Conservation (phyloP, 2,888 invertebrate genomes). For the Meteorus colon region DNA sequence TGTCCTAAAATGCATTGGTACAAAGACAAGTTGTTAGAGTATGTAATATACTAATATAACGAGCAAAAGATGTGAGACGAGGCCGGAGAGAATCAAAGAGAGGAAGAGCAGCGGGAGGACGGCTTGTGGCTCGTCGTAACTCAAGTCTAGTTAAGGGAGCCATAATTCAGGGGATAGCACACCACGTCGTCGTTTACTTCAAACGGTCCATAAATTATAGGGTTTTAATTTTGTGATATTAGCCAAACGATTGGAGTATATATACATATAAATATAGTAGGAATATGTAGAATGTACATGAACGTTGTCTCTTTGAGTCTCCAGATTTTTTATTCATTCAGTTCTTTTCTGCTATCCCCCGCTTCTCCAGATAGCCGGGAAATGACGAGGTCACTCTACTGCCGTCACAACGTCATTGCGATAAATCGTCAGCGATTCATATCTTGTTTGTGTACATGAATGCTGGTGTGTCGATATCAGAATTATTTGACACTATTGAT, state of each 20-base stretch:
- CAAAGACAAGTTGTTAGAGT: constrained; percentile 4
- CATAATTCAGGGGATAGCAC: constrained; percentile 72
- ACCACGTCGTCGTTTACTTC: constrained; percentile 69
- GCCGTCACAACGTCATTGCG: neutral
- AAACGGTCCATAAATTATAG: constrained; percentile 71
- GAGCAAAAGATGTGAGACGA: constrained; percentile 11
- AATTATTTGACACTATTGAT: too few relatives aligned
- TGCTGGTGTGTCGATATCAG: neutral
- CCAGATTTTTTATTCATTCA: too few relatives aligned
- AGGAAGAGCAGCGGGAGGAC: constrained; percentile 29
- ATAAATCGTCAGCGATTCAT: neutral
- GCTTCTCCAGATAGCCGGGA: neutral
- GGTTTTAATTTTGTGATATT: constrained; percentile 71
- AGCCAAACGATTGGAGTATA: constrained; percentile 64
- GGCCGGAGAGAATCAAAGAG: constrained; percentile 37
- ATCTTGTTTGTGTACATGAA: neutral
- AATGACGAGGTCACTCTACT: constrained; percentile 7
- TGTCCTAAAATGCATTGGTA: neutral
- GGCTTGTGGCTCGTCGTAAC: constrained; percentile 67
- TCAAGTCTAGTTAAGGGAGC: constrained; percentile 73
- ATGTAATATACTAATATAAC: constrained; percentile 23
- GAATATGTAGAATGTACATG: neutral
- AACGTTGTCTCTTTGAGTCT: neutral
- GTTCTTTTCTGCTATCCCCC: neutral
- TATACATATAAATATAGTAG: neutral